phyloP scores from a whole-genome alignment of 2,113 vertebrate species.

The Uria lomvia region DNA sequence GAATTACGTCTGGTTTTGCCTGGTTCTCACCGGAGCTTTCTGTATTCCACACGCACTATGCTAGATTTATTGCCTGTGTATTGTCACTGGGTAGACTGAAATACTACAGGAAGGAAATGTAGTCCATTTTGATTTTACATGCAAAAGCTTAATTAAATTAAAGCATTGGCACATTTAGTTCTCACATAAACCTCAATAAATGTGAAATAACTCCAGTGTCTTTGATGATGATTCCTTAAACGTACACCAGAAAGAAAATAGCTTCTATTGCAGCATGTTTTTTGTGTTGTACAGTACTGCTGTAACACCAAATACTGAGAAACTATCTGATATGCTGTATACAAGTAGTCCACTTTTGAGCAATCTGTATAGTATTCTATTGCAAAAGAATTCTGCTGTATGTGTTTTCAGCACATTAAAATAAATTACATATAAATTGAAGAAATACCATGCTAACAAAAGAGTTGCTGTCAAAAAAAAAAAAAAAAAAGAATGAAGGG shows the following conservation, averaged over 20 bases:
- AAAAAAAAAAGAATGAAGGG: neutral
- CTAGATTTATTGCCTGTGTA: neutral
- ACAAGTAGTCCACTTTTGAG: neutral
- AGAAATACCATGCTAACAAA: neutral
- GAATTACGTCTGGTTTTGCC: neutral
- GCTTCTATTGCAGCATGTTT: neutral
- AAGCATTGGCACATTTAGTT: neutral
- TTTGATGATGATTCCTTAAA: neutral
- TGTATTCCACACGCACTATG: neutral
- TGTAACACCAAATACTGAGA: neutral
- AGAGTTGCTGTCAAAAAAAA: neutral
- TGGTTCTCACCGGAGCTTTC: neutral
- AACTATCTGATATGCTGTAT: neutral
- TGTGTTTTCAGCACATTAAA: neutral
- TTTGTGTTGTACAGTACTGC: neutral
- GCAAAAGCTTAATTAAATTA: neutral
- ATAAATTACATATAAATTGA: neutral
- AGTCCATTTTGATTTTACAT: neutral
- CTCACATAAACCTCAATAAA: neutral
- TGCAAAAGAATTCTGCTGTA: neutral
- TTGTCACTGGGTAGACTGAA: neutral
- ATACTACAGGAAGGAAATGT: neutral
- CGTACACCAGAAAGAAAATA: neutral
- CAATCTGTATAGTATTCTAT: neutral
- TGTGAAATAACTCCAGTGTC: neutral